A percentile compares a stretch with the other conserved stretches of the same genome.
These are phyloP conservation scores for Dermatemys mawii DNA, from an alignment of 2,113 vertebrate species.

Conservation along the genomic window DNA sequence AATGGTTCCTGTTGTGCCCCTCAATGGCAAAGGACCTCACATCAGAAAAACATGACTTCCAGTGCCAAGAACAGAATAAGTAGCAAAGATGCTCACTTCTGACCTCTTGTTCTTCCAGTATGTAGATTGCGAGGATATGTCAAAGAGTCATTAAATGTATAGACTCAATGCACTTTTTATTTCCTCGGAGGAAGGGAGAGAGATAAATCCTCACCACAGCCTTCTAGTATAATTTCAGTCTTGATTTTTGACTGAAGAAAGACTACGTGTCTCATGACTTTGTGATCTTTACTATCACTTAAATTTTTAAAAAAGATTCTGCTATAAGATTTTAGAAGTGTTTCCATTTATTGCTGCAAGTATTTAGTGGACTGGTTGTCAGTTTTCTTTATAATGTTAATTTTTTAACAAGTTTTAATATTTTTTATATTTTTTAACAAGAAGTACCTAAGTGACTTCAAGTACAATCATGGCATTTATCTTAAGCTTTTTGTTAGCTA, in stretches of 20 bases:
- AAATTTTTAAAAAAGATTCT: background rate
- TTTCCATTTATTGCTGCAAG: background rate
- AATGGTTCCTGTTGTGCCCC: slow-evolving; percentile 18
- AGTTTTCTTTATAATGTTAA: background rate
- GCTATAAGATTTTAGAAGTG: background rate
- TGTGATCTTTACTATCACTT: slow-evolving; percentile 3
- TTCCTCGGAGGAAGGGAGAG: background rate
- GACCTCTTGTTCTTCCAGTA: background rate
- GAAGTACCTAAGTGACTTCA: background rate
- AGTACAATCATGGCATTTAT: background rate
- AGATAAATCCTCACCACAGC: background rate
- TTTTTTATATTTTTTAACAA: background rate
- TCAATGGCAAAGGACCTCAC: slow-evolving; percentile 12
- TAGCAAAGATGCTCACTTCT: slow-evolving; percentile 41
- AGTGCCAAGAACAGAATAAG: slow-evolving; percentile 47
- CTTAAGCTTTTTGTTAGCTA: background rate
- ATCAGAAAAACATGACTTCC: slow-evolving; percentile 35
- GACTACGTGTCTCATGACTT: background rate
- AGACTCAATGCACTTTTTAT: background rate
- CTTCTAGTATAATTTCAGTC: slow-evolving; percentile 8
- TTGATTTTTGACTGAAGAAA: slow-evolving; percentile 21
- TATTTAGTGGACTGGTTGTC: background rate
- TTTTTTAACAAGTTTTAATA: background rate
- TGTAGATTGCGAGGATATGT: slow-evolving; percentile 32
- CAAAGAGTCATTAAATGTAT: background rate